Conservation (phyloP, 2,888 invertebrate genomes). For the Cyrtodaria siliqua region DNA sequence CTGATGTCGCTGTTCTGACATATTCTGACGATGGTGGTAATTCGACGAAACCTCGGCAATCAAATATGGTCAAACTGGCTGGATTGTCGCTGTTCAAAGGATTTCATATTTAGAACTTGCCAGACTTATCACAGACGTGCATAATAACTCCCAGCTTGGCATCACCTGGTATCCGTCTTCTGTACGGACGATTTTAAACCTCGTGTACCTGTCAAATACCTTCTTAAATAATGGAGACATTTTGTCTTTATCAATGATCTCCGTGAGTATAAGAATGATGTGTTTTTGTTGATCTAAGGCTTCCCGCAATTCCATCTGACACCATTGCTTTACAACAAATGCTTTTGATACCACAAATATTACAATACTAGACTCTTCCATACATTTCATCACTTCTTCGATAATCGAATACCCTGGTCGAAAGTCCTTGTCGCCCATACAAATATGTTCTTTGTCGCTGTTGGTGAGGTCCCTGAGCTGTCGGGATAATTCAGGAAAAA, state of each 20-base stretch:
- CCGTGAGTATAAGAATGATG: constrained; percentile 10
- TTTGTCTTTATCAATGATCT: neutral
- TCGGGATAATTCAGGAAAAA: too few species aligned
- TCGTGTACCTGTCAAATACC: constrained; percentile 1
- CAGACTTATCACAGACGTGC: too few species aligned
- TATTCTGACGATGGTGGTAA: too few species aligned
- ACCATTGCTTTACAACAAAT: constrained; percentile 17
- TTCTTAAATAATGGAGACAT: constrained; percentile 1
- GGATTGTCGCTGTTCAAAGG: too few species aligned
- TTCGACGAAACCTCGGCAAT: too few species aligned
- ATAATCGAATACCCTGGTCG: constrained; percentile 4
- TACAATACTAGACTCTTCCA: neutral
- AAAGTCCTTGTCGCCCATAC: constrained; percentile 2
- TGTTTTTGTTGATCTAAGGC: constrained; percentile 7
- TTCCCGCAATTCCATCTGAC: constrained; percentile 10
- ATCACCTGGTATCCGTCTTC: neutral
- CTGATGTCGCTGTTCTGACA: too few species aligned
- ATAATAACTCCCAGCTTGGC: too few species aligned
- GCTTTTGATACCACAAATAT: constrained; percentile 6
- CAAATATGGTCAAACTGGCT: too few species aligned
- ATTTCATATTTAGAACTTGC: too few species aligned
- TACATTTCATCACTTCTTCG: constrained; percentile 12
- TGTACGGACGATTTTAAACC: neutral
- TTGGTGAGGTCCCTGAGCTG: too few species aligned
- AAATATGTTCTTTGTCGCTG: neutral